Evolutionary conservation across 2,888 invertebrate species (phyloP).

Genomic region (Plebejus anna): DNA sequence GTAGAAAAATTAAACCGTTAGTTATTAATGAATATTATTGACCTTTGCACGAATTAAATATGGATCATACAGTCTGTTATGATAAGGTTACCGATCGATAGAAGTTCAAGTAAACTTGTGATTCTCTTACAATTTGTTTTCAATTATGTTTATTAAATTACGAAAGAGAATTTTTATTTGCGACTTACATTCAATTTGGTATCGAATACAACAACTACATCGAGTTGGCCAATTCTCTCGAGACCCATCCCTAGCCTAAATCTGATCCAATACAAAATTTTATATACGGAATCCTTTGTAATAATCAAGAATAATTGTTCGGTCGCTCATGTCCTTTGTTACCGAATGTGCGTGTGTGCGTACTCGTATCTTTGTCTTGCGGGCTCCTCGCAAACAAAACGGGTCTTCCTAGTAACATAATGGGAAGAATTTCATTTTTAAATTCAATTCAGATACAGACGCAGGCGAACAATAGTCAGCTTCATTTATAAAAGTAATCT

Average conservation of each 20-base stretch:
- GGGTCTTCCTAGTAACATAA: slow-evolving; percentile 76
- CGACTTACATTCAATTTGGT: neutral
- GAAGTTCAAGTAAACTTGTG: neutral
- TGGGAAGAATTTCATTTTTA: slow-evolving; percentile 79
- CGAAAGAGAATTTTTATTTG: neutral
- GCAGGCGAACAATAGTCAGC: slow-evolving; percentile 73
- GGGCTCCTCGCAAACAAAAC: slow-evolving; percentile 77
- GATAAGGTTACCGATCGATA: slow-evolving; percentile 12
- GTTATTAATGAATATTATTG: neutral
- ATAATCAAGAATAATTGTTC: slow-evolving; percentile 80
- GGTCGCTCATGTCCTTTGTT: slow-evolving; percentile 75
- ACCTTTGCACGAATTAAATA: neutral
- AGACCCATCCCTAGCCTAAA: slow-evolving; percentile 63
- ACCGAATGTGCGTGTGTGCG: slow-evolving; percentile 67
- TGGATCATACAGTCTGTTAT: neutral
- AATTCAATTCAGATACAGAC: slow-evolving; percentile 78
- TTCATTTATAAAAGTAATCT: slow-evolving; percentile 79
- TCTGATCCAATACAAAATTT: slow-evolving; percentile 77
- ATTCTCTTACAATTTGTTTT: neutral
- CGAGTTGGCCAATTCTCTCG: neutral
- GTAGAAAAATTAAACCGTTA: neutral
- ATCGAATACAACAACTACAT: neutral
- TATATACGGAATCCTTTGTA: slow-evolving; percentile 78
- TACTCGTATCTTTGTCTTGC: slow-evolving; percentile 78
- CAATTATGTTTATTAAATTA: neutral